Evolutionary conservation across 2,888 invertebrate genomes (phyloP).

Genomic region (Orchesellides sinensis): DNA sequence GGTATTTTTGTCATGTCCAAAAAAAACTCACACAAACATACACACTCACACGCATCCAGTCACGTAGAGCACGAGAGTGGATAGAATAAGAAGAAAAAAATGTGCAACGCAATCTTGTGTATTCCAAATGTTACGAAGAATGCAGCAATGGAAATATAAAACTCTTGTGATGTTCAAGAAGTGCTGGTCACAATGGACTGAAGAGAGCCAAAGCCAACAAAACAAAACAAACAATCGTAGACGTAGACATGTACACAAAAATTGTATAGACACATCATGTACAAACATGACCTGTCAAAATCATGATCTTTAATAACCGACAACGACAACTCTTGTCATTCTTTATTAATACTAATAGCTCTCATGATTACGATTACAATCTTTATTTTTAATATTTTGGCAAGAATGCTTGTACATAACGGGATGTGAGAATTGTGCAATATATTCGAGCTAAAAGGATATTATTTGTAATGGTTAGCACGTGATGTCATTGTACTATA

Average conservation of each 20-base stretch:
- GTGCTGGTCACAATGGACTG: constrained; percentile 2
- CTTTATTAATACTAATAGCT: constrained; percentile 41
- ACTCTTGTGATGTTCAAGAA: not conserved
- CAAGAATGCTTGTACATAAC: not conserved
- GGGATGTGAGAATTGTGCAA: not conserved
- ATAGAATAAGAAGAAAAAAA: constrained; percentile 3
- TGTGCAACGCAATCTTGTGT: not conserved
- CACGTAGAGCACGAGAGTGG: constrained; percentile 35
- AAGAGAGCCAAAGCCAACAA: too few relatives aligned
- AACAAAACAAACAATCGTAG: too few relatives aligned
- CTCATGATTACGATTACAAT: constrained; percentile 13
- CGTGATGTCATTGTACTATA: too few relatives aligned
- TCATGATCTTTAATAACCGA: constrained; percentile 17
- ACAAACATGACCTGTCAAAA: constrained; percentile 51
- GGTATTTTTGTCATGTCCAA: constrained; percentile 46
- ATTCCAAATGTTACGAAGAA: too few relatives aligned
- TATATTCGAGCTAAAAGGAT: not conserved
- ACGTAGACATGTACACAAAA: too few relatives aligned
- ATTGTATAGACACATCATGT: too few relatives aligned
- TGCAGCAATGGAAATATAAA: not conserved
- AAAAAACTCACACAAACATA: too few relatives aligned
- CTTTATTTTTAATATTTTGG: not conserved
- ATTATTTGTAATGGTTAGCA: not conserved
- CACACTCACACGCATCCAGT: constrained; percentile 35
- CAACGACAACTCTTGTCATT: constrained; percentile 32